These are phyloP conservation scores for Spodoptera litura DNA, from an alignment of 1,140 invertebrate genomes.

Conservation along the genomic window DNA sequence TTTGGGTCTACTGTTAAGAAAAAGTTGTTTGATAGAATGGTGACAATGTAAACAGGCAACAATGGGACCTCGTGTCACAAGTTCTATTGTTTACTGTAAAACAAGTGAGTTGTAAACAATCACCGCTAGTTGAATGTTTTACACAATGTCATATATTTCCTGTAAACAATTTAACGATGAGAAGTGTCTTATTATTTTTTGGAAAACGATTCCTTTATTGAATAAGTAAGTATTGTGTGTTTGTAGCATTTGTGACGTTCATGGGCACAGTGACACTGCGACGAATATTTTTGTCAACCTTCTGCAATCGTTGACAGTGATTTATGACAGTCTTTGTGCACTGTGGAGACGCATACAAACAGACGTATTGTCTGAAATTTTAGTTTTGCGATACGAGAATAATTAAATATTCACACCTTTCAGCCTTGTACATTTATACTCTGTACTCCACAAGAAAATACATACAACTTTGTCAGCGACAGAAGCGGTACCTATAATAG, in stretches of 20 bases:
- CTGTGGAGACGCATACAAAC: slow-evolving; percentile 55
- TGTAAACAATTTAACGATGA: slow-evolving; percentile 62
- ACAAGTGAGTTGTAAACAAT: slow-evolving; percentile 71
- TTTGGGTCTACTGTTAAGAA: slow-evolving; percentile 63
- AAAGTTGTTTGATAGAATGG: slow-evolving; percentile 57
- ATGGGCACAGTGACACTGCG: slow-evolving; percentile 49
- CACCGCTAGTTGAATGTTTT: slow-evolving; percentile 66
- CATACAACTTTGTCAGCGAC: slow-evolving; percentile 27
- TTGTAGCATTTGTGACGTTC: slow-evolving; percentile 59
- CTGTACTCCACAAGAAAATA: slow-evolving; percentile 1
- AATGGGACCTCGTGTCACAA: slow-evolving; percentile 51
- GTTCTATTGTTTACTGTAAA: slow-evolving; percentile 56
- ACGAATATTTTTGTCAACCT: slow-evolving; percentile 68
- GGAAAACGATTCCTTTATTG: slow-evolving; percentile 51
- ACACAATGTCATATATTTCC: slow-evolving; percentile 69
- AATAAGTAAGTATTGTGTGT: slow-evolving; percentile 68
- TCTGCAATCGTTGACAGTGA: slow-evolving; percentile 69
- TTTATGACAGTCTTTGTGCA: slow-evolving; percentile 71
- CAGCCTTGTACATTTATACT: slow-evolving; percentile 33
- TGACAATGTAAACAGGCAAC: slow-evolving; percentile 57
- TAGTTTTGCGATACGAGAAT: slow-evolving; percentile 30
- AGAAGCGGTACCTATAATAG: slow-evolving; percentile 39
- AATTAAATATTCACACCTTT: slow-evolving; percentile 36
- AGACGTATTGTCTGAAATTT: slow-evolving; percentile 50
- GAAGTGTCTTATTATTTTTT: slow-evolving; percentile 64